These are phyloP conservation scores for Lordiphosa mommai DNA, from an alignment of 1,140 invertebrate genomes.

Conservation along the genomic window DNA sequence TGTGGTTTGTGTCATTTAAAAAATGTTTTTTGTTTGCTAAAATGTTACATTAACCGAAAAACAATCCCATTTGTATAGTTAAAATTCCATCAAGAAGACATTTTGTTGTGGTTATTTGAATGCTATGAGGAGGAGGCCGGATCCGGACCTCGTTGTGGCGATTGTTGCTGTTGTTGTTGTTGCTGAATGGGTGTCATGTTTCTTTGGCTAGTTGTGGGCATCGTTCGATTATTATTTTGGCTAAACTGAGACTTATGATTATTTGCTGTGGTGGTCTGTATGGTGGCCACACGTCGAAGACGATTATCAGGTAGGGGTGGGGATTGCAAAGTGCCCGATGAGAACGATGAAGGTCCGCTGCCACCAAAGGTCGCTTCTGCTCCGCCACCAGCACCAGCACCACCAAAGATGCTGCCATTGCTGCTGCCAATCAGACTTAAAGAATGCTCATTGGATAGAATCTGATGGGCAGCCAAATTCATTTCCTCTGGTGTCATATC, in stretches of 20 bases:
- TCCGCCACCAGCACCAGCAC: slow-evolving; percentile 13
- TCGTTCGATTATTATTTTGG: slow-evolving; percentile 58
- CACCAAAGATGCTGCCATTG: slow-evolving; percentile 62
- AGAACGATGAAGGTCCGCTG: slow-evolving; percentile 58
- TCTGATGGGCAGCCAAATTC: slow-evolving; percentile 83
- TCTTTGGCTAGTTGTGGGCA: slow-evolving; percentile 44
- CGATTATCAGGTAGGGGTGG: slow-evolving; percentile 73
- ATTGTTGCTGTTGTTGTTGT: slow-evolving; percentile 33
- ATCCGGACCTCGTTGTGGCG: slow-evolving; percentile 38
- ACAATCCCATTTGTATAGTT: slow-evolving; percentile 17
- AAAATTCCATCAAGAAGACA: slow-evolving; percentile 72
- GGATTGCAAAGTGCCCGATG: slow-evolving; percentile 60
- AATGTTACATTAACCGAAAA: slow-evolving; percentile 44
- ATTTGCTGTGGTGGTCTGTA: slow-evolving; percentile 58
- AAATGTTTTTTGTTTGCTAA: slow-evolving; percentile 53
- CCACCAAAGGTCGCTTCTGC: slow-evolving; percentile 55
- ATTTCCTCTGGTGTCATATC: slow-evolving; percentile 98
- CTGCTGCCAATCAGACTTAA: slow-evolving; percentile 62
- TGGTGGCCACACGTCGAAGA: slow-evolving; percentile 66
- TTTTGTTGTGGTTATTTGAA: slow-evolving; percentile 38
- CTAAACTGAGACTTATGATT: slow-evolving; percentile 64
- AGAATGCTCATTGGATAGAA: slow-evolving; percentile 63
- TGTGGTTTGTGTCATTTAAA: slow-evolving; percentile 17
- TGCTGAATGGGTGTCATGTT: slow-evolving; percentile 38
- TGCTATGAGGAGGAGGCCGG: slow-evolving; percentile 57